phyloP scores from a whole-genome alignment of 1,140 invertebrate species.

The Aphidius gifuensis region DNA sequence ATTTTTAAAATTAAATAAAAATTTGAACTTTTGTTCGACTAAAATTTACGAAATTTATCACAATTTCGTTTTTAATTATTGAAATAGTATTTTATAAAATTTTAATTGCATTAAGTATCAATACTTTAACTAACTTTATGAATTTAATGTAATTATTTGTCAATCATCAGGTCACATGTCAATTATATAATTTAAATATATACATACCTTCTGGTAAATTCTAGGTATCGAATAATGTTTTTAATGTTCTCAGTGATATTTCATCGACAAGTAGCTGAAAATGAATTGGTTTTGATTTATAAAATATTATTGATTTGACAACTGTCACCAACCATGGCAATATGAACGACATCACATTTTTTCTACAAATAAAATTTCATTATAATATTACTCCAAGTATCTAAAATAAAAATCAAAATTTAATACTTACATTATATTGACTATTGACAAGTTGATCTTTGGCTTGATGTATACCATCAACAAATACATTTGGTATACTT shows the following conservation, averaged over 20 bases:
- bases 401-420: neutral
- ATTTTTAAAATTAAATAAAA: no score
- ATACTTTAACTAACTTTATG: no score
- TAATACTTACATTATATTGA: no score
- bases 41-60: no score
- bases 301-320: conserved; percentile 85
- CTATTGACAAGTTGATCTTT: no score
- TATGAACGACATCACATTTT: conserved; percentile 81
- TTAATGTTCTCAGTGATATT: conserved; percentile 70
- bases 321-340: conserved; percentile 85
- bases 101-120: no score
- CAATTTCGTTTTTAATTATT: no score
- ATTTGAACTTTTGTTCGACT: no score
- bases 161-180: conserved; percentile 12
- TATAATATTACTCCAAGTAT: neutral
- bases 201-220: conserved; percentile 74
- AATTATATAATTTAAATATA: conserved; percentile 31
- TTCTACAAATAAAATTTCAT: conserved; percentile 30
- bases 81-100: no score
- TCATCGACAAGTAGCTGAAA: conserved; percentile 85
- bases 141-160: no score
- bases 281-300: conserved; percentile 83
- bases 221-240: conserved; percentile 83
- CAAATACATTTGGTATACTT: no score
- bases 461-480: no score